Evolutionary conservation across 2,888 invertebrate species (phyloP), one percentile per base, ranked within the genome.

Genomic region (Morpho deidamia): DNA sequence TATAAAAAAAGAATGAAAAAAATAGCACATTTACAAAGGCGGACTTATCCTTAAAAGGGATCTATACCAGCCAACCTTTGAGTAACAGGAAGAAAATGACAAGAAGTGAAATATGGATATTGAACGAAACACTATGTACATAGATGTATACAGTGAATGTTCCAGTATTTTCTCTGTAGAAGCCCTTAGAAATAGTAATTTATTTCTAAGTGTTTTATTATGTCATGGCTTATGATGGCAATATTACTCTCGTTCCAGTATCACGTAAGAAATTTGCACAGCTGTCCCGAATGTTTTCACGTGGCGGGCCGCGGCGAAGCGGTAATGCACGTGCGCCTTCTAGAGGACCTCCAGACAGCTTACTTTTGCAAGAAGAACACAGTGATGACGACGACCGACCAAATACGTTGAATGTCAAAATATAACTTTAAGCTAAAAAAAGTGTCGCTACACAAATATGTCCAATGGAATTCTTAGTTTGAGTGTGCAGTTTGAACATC

Each of bases 251-350:
- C 11, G 8, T 83, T 83, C 8, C 80, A 94, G 93, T 94, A 64
- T 95, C 95, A 7, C 92, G 94, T 59, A 94, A 94, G 74, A 95
- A 95, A 79, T 95, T 95, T 80, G 92, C 95, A 14, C 95, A 95
- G 81, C 84, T 95, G 60, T 95, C 95, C 7, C 91, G 93, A 58
- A 94, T 95, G 67, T 95, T 95, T 74, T 93, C 94, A 8, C 92
- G 95, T 66, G 92, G 92, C 52, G 91, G 92, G 9, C 88, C 91
- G 55, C 91, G 90, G 68, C 65, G 86, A 65, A 68, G 78, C 12
- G 79, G 79, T 35, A 70, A 70, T 50, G 72, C 88, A 59, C 69
- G 91, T 63, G 77, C 81, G 1, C 78, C 85, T 0, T 79, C 84
- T 0, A 87, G 91, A 7, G 92, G 91, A 0, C 87, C 84, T 0